Evolutionary conservation across 2,113 vertebrate species (phyloP).

Genomic region (Myrmecobius fasciatus): DNA sequence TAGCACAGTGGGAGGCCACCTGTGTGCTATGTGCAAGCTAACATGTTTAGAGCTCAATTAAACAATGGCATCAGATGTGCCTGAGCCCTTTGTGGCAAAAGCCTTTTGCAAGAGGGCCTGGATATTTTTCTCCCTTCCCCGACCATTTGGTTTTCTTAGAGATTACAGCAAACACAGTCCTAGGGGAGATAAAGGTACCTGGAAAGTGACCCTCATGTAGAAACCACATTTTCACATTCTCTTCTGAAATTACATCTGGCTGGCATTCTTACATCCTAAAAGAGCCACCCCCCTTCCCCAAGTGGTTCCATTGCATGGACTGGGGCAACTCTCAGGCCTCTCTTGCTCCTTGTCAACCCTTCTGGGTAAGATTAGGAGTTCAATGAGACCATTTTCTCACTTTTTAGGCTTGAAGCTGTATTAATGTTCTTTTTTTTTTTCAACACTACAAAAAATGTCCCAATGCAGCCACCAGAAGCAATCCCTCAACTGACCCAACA

Average conservation of each 20-base stretch:
- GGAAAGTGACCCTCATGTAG: constrained; percentile 5
- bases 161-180: not conserved
- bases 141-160: not conserved
- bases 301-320: not conserved
- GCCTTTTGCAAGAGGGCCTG: not conserved
- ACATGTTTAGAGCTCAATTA: not conserved
- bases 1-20: not conserved
- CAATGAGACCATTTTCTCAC: not conserved
- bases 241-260: not conserved
- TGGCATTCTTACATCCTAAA: constrained; percentile 4
- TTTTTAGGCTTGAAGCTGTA: not conserved
- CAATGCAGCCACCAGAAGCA: not conserved
- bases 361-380: not conserved
- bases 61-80: not conserved
- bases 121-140: not conserved
- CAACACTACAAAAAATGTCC: not conserved
- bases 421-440: not conserved
- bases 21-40: not conserved
- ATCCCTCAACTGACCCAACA: not conserved
- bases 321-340: not conserved
- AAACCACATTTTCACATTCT: not conserved
- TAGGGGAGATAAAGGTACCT: constrained; percentile 4
- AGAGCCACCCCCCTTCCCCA: not conserved
- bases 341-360: not conserved
- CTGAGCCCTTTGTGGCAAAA: not conserved